A percentile compares a stretch with the other conserved stretches of the same genome.
Evolutionary conservation across 2,888 invertebrate genomes (phyloP).

Genomic region (Cosmia trapezina): DNA sequence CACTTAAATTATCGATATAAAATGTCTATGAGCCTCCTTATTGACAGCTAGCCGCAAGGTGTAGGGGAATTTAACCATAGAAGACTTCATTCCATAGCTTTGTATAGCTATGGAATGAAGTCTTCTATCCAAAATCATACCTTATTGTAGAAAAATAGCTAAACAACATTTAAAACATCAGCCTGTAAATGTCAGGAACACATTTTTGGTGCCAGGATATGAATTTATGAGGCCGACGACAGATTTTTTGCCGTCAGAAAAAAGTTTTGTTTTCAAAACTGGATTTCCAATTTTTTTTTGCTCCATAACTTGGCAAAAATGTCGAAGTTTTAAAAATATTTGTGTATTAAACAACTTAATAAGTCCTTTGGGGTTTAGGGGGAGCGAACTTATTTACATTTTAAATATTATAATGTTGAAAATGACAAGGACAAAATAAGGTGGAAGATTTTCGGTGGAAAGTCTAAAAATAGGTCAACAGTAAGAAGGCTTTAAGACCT

Average conservation of each 20-base stretch:
- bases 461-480: slow-evolving; percentile 23
- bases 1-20: neutral
- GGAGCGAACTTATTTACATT: slow-evolving; percentile 47
- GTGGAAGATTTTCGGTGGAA: neutral
- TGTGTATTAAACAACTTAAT: slow-evolving; percentile 35
- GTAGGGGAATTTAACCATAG: too few species aligned
- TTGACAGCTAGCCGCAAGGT: too few species aligned
- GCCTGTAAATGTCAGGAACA: slow-evolving; percentile 57
- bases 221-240: slow-evolving; percentile 68
- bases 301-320: slow-evolving; percentile 37
- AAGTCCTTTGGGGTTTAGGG: slow-evolving; percentile 35
- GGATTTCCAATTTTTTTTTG: slow-evolving; percentile 67
- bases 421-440: slow-evolving; percentile 5
- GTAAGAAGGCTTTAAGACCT: slow-evolving; percentile 13
- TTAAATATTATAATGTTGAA: slow-evolving; percentile 39
- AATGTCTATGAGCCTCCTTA: neutral
- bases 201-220: slow-evolving; percentile 61
- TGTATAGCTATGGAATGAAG: too few species aligned
- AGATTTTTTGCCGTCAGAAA: slow-evolving; percentile 67
- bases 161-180: slow-evolving; percentile 47
- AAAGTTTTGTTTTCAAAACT: slow-evolving; percentile 61
- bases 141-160: slow-evolving; percentile 34
- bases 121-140: too few species aligned
- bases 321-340: slow-evolving; percentile 48
- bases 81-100: too few species aligned